Evolutionary conservation across 2,113 vertebrate genomes (phyloP).

Genomic region (Pygoscelis adeliae): DNA sequence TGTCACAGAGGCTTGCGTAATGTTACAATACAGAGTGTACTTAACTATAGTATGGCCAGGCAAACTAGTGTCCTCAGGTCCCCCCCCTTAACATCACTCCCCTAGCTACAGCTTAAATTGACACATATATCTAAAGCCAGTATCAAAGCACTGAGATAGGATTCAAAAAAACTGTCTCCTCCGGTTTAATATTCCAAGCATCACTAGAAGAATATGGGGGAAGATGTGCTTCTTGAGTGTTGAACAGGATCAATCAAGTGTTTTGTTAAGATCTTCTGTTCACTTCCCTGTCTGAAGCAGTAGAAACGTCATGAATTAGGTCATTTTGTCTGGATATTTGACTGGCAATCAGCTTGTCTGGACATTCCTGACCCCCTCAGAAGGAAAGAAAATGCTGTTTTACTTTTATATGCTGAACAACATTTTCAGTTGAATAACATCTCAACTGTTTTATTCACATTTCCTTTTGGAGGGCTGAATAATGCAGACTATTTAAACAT

Average conservation of each 20-base stretch:
- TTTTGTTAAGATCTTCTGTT: not conserved
- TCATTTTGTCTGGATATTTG: not conserved
- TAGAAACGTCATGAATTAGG: rapidly evolving
- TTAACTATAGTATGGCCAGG: not conserved
- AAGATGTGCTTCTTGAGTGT: not conserved
- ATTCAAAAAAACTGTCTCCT: not conserved
- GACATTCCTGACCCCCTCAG: not conserved
- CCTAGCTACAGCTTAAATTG: not conserved
- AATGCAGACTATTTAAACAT: not conserved
- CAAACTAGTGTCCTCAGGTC: not conserved
- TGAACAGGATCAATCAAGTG: rapidly evolving
- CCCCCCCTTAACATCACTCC: not conserved
- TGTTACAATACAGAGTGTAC: rapidly evolving
- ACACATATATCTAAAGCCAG: not conserved
- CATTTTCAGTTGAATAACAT: not conserved
- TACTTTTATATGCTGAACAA: not conserved
- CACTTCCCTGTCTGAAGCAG: not conserved
- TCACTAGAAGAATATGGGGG: not conserved
- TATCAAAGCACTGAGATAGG: rapidly evolving
- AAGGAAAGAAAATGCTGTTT: not conserved
- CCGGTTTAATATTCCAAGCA: not conserved
- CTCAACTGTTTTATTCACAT: not conserved
- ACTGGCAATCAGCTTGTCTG: not conserved
- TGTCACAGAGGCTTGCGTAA: not conserved
- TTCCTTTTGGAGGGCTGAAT: not conserved